A percentile compares a stretch with the other conserved stretches of the same genome.
These are phyloP conservation scores for Trichomalopsis sarcophagae DNA, from an alignment of 1,140 invertebrate species.

Conservation along the genomic window DNA sequence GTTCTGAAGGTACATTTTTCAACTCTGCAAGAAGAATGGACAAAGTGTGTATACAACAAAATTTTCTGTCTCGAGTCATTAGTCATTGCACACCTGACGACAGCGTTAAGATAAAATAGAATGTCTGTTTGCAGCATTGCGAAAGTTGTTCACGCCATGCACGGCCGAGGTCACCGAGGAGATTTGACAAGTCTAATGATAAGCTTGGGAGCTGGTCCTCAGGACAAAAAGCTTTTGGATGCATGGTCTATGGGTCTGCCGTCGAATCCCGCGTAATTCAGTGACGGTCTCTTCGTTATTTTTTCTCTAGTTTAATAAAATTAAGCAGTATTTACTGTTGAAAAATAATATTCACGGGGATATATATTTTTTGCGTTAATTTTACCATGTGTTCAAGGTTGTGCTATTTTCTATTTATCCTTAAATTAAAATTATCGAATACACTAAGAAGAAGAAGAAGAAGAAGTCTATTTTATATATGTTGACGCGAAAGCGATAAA, in stretches of 20 bases:
- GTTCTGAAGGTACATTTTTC: slow-evolving; percentile 70
- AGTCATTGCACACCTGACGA: no score
- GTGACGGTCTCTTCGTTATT: background rate
- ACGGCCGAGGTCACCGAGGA: slow-evolving; percentile 64
- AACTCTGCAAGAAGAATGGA: slow-evolving; percentile 73
- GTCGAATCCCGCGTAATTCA: slow-evolving; percentile 66
- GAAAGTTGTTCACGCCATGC: slow-evolving; percentile 70
- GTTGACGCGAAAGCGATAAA: background rate
- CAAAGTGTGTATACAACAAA: slow-evolving; percentile 64
- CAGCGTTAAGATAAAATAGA: background rate
- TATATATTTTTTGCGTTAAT: slow-evolving; percentile 39
- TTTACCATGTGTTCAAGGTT: slow-evolving; percentile 35
- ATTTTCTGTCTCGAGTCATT: background rate
- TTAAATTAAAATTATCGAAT: slow-evolving; percentile 15
- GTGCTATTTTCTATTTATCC: slow-evolving; percentile 45
- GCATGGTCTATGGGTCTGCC: slow-evolving; percentile 71
- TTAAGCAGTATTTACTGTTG: slow-evolving; percentile 45
- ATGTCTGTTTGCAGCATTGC: slow-evolving; percentile 65
- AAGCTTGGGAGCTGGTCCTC: slow-evolving; percentile 70
- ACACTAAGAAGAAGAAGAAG: background rate
- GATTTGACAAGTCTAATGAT: slow-evolving; percentile 70
- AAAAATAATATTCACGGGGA: slow-evolving; percentile 13
- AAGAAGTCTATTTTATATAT: slow-evolving; percentile 17
- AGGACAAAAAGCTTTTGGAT: slow-evolving; percentile 70
- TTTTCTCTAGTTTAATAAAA: slow-evolving; percentile 4